phyloP scores from a whole-genome alignment of 1,140 invertebrate genomes.

The Bombus vancouverensis region DNA sequence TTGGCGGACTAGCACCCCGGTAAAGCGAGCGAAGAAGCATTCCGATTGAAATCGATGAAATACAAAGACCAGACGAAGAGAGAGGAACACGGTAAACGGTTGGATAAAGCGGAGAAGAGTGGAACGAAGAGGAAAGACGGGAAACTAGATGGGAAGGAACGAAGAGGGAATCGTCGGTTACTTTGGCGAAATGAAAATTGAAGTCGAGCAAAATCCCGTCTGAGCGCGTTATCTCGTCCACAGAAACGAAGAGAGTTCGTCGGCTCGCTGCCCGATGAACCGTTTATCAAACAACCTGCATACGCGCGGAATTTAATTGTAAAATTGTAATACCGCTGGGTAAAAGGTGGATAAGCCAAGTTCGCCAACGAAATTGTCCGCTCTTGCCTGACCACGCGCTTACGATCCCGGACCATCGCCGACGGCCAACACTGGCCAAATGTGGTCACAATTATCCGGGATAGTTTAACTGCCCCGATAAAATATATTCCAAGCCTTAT shows the following conservation, averaged over 20 bases:
- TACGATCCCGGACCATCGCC: not conserved
- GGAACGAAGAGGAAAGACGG: not conserved
- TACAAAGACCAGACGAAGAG: not conserved
- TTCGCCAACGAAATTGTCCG: not conserved
- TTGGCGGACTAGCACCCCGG: slow-evolving; percentile 7
- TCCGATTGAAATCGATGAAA: slow-evolving; percentile 41
- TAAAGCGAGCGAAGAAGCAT: slow-evolving; percentile 25
- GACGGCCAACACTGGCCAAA: too few species aligned
- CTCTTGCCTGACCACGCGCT: not conserved
- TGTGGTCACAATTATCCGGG: slow-evolving; percentile 22
- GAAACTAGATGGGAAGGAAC: not conserved
- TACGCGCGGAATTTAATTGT: slow-evolving; percentile 33
- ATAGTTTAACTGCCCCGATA: not conserved
- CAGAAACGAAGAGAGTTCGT: not conserved
- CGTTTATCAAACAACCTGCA: slow-evolving; percentile 14
- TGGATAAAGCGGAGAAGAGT: too few species aligned
- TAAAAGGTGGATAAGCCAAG: not conserved
- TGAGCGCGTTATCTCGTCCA: not conserved
- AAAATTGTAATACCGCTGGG: not conserved
- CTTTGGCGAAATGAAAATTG: slow-evolving; percentile 46
- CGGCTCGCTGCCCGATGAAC: not conserved
- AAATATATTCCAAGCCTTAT: not conserved
- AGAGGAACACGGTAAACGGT: not conserved
- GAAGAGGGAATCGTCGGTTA: slow-evolving; percentile 9
- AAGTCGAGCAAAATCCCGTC: slow-evolving; percentile 27